Evolutionary conservation across 2,113 vertebrate species (phyloP).

Genomic region (Catharus fuscescens): DNA sequence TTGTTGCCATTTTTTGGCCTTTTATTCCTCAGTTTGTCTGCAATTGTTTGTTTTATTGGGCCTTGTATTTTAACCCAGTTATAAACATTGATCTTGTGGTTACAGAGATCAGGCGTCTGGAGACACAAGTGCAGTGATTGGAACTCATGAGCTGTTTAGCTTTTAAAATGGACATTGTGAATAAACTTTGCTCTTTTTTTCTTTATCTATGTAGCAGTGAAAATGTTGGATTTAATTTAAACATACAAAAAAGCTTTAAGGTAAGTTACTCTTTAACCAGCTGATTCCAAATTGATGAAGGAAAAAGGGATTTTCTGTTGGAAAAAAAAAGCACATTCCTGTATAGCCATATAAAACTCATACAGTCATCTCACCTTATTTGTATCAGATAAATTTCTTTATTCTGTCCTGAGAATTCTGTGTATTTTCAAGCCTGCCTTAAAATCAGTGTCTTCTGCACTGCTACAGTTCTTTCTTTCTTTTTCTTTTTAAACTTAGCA

Average conservation of each 20-base stretch:
- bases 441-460: background rate
- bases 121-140: conserved; percentile 80
- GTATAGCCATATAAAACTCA: background rate
- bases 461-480: background rate
- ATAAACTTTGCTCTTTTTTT: background rate
- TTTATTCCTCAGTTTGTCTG: conserved; percentile 92
- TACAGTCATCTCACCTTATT: background rate
- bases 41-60: conserved; percentile 95
- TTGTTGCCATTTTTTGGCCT: conserved; percentile 90
- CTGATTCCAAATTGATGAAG: background rate
- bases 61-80: conserved; percentile 91
- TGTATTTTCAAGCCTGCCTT: conserved; percentile 14
- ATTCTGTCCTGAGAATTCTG: background rate
- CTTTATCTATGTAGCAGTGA: background rate
- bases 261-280: background rate
- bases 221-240: conserved; percentile 23
- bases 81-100: conserved; percentile 93
- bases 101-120: conserved; percentile 84
- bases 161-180: background rate
- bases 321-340: background rate
- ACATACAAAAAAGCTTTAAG: background rate
- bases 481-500: background rate
- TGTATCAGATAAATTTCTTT: background rate
- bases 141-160: background rate
- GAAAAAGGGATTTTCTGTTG: background rate